phyloP scores from a whole-genome alignment of 2,888 invertebrate species.

The Cheilosia urbana region DNA sequence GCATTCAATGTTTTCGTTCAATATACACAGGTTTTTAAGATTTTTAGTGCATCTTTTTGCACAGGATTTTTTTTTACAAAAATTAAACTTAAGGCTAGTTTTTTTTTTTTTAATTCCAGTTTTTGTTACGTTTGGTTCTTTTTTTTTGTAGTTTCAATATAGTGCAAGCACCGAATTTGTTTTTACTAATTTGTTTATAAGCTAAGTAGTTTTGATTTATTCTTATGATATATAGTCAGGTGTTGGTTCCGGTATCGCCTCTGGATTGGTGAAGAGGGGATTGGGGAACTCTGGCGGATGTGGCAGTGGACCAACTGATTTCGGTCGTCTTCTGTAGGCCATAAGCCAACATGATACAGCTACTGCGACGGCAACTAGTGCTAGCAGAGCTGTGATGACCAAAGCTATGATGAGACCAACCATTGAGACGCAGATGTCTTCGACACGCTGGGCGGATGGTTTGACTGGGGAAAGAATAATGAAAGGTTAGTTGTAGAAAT shows the following conservation, averaged over 20 bases:
- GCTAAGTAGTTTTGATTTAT: slow-evolving; percentile 63
- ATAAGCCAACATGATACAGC: slow-evolving; percentile 98
- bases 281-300: slow-evolving; percentile 98
- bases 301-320: slow-evolving; percentile 94
- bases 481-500: background rate
- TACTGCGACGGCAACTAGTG: slow-evolving; percentile 96
- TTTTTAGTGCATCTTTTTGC: slow-evolving; percentile 74
- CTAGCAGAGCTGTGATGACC: slow-evolving; percentile 95
- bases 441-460: slow-evolving; percentile 85
- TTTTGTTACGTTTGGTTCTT: slow-evolving; percentile 69
- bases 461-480: slow-evolving; percentile 79
- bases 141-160: slow-evolving; percentile 49
- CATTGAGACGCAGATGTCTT: slow-evolving; percentile 97
- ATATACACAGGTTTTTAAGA: slow-evolving; percentile 74
- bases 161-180: slow-evolving; percentile 68
- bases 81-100: slow-evolving; percentile 63
- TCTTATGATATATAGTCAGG: slow-evolving; percentile 89
- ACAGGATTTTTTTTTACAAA: slow-evolving; percentile 69
- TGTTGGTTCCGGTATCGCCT: slow-evolving; percentile 92
- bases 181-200: slow-evolving; percentile 55
- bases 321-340: slow-evolving; percentile 95
- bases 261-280: slow-evolving; percentile 93
- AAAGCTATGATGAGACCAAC: slow-evolving; percentile 96
- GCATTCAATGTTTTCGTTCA: slow-evolving; percentile 61
- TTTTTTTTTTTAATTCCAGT: slow-evolving; percentile 46